Evolutionary conservation across 2,797 vertebrate species (phyloP), one percentile per base, ranked within the genome.

Genomic region (Malurus leucopterus): DNA sequence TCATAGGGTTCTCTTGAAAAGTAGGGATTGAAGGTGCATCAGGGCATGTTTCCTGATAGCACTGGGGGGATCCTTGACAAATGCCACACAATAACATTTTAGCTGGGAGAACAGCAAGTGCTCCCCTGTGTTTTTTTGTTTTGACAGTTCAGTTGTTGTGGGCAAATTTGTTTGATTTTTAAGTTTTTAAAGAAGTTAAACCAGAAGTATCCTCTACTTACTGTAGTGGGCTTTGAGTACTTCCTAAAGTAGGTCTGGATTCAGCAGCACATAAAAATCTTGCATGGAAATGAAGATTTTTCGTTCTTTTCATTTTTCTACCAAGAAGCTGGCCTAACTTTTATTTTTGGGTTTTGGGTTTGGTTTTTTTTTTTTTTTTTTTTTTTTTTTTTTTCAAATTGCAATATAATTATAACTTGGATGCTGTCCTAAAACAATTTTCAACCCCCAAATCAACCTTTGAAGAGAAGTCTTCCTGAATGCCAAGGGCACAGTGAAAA

Each of bases 121-220:
- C 11, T 67, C 41, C 6, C 0, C 0, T 12, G 11, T 8, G 5
- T 6, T 43, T 36, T 41, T 47, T 46, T 55, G 11, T 36, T 81
- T 80, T 69, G 67, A 26, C 5, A n/a, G 6, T n/a, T 74, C 15
- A 11, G 15, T 49, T 57, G 15, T 41, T 38, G 11, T 50, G 34
- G 32, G 17, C 3, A 57, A 59, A 63, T 63, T 38, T 69, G 10
- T 50, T 74, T 71, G 14, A 1, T 13, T 77, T 89, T 64, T 16
- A 41, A 36, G 29, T n/a, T 59, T 7, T 34, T 26, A 2, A 3
- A 55, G 34, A 36, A 36, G 34, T 36, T 36, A 36, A 36, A 11
- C 27, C 38, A 69, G 17, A 11, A 19, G 11, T 49, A 74, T 8
- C 6, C 23, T 65, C 24, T 51, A 17, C 11, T 76, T 82, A 15